Conservation (phyloP, 2,797 vertebrate species). For the Thalassophryne amazonica region DNA sequence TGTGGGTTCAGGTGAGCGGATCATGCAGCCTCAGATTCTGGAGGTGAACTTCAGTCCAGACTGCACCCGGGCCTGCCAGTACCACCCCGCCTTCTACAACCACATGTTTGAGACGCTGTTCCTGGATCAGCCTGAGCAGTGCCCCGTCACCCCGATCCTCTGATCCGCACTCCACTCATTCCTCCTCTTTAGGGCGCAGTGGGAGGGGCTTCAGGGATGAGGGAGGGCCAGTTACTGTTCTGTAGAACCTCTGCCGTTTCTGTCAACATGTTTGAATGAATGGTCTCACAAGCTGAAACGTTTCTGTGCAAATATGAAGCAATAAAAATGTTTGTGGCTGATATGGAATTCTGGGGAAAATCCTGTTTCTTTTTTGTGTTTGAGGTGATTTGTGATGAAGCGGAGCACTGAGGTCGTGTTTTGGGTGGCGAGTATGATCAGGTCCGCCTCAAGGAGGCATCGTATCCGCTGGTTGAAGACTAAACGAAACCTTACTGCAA, state of each 20-base stretch:
- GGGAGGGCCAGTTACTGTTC: too few species aligned
- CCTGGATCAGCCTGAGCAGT: conserved; percentile 80
- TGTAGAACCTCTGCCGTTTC: neutral
- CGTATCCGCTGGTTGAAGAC: too few species aligned
- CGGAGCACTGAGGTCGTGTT: too few species aligned
- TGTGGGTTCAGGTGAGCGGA: conserved; percentile 72
- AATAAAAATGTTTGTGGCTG: neutral
- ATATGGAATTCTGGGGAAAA: neutral
- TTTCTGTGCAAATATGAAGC: neutral
- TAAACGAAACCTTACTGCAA: too few species aligned
- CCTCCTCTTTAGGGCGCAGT: neutral
- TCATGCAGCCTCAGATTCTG: conserved; percentile 91
- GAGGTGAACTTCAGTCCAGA: conserved; percentile 96
- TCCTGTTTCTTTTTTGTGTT: too few species aligned
- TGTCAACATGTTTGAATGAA: neutral
- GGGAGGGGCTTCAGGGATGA: too few species aligned
- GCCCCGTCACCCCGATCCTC: conserved; percentile 79
- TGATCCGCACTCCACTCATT: conserved; percentile 43
- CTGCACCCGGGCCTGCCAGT: conserved; percentile 89
- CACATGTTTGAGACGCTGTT: conserved; percentile 92
- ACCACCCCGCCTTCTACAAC: conserved; percentile 91
- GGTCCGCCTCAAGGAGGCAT: too few species aligned
- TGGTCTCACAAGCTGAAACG: neutral
- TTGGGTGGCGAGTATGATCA: too few species aligned
- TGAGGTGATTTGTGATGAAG: too few species aligned